A percentile compares a stretch with the other conserved stretches of the same genome.
Evolutionary conservation across 2,113 vertebrate genomes (phyloP).

Genomic region (Caranx melampygus): DNA sequence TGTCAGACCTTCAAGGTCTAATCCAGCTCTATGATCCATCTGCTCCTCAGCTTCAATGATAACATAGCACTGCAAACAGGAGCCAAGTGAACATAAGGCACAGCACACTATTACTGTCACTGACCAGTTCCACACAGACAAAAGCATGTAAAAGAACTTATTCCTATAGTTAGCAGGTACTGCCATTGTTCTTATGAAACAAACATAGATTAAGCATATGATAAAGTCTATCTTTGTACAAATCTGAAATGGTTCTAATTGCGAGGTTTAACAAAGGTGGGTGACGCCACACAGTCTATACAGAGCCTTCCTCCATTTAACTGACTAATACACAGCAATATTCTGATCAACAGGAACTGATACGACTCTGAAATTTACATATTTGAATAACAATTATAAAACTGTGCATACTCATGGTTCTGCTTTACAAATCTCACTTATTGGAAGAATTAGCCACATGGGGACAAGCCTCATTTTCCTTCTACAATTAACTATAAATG

Average conservation of each 20-base stretch:
- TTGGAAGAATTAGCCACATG: no score
- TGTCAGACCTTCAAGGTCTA: slow-evolving; percentile 53
- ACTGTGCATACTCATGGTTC: no score
- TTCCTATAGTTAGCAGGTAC: neutral
- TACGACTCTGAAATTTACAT: no score
- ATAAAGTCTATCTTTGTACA: neutral
- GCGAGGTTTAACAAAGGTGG: no score
- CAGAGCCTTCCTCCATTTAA: no score
- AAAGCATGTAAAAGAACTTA: neutral
- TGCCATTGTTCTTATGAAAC: neutral
- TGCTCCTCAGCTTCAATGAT: slow-evolving; percentile 35
- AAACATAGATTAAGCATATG: neutral
- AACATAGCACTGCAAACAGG: neutral
- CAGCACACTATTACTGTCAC: slow-evolving; percentile 46
- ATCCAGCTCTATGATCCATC: slow-evolving; percentile 36
- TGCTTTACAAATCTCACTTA: no score
- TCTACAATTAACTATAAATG: no score
- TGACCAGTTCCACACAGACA: neutral
- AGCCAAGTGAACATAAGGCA: slow-evolving; percentile 70
- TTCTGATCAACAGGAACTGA: no score
- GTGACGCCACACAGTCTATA: no score
- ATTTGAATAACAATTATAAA: no score
- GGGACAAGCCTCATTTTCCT: no score
- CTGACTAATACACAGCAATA: no score
- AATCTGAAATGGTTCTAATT: neutral